A percentile compares a stretch with the other conserved stretches of the same genome.
phyloP scores from a whole-genome alignment of 2,797 vertebrate genomes.

The Tokudaia muenninki region DNA sequence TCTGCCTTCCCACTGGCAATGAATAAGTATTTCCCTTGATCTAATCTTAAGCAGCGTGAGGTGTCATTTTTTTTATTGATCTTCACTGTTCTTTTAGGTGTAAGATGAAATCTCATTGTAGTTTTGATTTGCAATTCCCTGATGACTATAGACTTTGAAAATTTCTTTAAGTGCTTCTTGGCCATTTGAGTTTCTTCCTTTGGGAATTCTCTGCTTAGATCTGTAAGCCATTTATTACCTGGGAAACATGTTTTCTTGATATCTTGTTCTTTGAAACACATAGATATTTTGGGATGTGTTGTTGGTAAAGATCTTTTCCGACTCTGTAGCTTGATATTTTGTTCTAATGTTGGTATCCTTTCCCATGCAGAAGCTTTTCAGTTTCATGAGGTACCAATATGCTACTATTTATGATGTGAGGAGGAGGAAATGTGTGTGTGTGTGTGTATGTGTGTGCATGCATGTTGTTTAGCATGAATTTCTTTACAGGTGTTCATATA shows the following conservation, averaged over 20 bases:
- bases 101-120: background rate
- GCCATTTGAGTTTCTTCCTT: background rate
- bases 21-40: background rate
- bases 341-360: background rate
- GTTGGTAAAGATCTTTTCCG: background rate
- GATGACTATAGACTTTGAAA: background rate
- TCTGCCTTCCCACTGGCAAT: background rate
- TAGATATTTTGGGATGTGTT: background rate
- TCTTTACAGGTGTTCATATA: background rate
- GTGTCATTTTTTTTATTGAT: background rate
- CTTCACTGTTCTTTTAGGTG: background rate
- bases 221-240: background rate
- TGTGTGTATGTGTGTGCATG: too few species aligned
- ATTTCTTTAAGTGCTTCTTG: background rate
- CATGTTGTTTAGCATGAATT: background rate
- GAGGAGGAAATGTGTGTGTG: background rate
- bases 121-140: background rate
- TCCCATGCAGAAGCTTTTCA: background rate
- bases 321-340: background rate
- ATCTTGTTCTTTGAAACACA: background rate
- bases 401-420: background rate
- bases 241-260: background rate
- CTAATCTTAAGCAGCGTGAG: background rate
- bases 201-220: background rate
- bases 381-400: too few species aligned